Evolutionary conservation across 1,140 invertebrate species (phyloP), one percentile per base, ranked within the genome.

Genomic region (Nixonia krombeini): DNA sequence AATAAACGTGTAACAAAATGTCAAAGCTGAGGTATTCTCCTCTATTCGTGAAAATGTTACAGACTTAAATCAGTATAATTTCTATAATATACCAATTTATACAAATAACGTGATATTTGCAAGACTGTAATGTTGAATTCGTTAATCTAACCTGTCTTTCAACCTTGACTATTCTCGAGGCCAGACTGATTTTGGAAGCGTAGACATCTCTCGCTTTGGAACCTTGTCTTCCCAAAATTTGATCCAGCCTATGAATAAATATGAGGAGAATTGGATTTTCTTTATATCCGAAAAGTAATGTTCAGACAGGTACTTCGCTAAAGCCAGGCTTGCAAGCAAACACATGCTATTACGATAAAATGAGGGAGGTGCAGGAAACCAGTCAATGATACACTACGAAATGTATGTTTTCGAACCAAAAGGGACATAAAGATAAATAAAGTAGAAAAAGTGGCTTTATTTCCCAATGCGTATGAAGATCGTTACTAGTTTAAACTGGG

Each of bases 131-230:
- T n/a, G n/a, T n/a, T n/a, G n/a, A n/a, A n/a, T n/a, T n/a, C n/a
- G n/a, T n/a, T n/a, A n/a, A n/a, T 66, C 84, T 87, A 87, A 96
- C 95, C 90, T 95, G 93, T 89, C 95, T 89, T 88, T 98, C 96
- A 73, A 97, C 93, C 88, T 97, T 97, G 44, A 97, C 95, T 73
- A 98, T 92, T 83, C 96, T 89, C 65, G 94, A 95, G 65, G 95
- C 94, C 75, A 98, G 87, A 79, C 93, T 94, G 72, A 96, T 91
- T 88, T 97, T 98, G 4, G 94, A 96, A 73, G 96, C 94, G 81
- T 97, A 96, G 44, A 95, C 94, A 83, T 96, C 95, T 86, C 95
- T 95, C 56, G 93, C 91, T 86, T 96, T 96, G 21, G 93, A 95
- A 70, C 94, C 95, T 86, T 93, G 92, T 86, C 96, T 95, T 53